Conservation (phyloP, 1,140 invertebrate species). For the Aphelenchoides avenae region DNA sequence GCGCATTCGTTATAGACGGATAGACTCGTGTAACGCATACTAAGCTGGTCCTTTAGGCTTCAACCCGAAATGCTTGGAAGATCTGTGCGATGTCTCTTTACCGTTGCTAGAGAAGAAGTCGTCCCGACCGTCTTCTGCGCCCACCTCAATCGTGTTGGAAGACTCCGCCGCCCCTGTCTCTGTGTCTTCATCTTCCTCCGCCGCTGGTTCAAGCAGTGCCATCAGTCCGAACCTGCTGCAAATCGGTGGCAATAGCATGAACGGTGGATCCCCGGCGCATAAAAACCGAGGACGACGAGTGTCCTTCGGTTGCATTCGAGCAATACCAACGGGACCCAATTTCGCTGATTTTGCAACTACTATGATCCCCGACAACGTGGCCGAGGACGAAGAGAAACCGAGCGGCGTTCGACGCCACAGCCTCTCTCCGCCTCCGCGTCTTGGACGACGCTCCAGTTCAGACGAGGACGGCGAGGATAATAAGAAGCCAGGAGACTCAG, state of each 20-base stretch:
- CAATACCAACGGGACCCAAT: slow-evolving; percentile 28
- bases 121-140: slow-evolving; percentile 10
- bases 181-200: not conserved
- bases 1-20: not conserved
- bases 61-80: slow-evolving; percentile 19
- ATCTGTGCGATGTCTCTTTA: slow-evolving; percentile 19
- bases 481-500: slow-evolving; percentile 1
- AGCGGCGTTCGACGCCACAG: too few relatives aligned
- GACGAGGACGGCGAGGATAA: not conserved
- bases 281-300: slow-evolving; percentile 45
- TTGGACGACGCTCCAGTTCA: too few relatives aligned
- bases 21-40: not conserved
- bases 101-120: slow-evolving; percentile 9
- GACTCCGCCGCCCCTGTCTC: slow-evolving; percentile 7
- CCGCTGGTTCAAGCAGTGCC: slow-evolving; percentile 2
- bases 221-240: not conserved
- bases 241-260: not conserved
- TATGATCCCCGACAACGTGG: slow-evolving; percentile 1
- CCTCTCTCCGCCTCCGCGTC: too few relatives aligned
- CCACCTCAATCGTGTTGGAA: not conserved
- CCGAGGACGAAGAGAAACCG: slow-evolving; percentile 17
- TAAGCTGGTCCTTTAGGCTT: too few relatives aligned
- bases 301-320: slow-evolving; percentile 42
- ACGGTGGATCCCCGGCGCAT: slow-evolving; percentile 1
- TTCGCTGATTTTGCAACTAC: slow-evolving; percentile 2